Conservation (phyloP, 2,888 invertebrate genomes). For the Lasioglossum pauxillum region DNA sequence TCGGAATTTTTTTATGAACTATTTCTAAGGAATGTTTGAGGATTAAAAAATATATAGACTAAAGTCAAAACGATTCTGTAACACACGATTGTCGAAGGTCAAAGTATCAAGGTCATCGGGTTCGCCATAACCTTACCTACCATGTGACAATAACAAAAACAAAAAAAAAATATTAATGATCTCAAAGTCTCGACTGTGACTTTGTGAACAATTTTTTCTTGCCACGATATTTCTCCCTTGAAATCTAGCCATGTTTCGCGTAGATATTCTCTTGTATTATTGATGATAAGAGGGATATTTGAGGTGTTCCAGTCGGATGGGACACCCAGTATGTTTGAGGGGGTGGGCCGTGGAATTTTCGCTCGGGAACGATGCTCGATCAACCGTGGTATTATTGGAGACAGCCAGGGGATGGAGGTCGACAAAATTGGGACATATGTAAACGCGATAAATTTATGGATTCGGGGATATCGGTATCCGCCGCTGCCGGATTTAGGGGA, state of each 20-base stretch:
- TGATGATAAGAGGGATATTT: not conserved
- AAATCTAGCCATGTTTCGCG: not conserved
- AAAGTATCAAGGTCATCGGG: not conserved
- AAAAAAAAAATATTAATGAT: no score
- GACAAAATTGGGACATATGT: constrained; percentile 26
- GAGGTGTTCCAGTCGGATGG: not conserved
- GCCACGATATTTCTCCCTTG: not conserved
- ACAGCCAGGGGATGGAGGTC: constrained; percentile 5
- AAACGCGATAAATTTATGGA: constrained; percentile 28
- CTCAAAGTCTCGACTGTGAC: no score
- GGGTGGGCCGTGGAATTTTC: not conserved
- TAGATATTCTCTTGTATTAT: no score
- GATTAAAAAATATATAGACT: no score
- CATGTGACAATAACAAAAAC: not conserved
- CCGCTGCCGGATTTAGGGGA: not conserved
- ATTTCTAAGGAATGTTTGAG: no score
- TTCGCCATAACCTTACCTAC: not conserved
- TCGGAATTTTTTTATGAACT: no score
- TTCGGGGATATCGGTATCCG: constrained; percentile 10
- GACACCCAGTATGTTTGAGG: not conserved
- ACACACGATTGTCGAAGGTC: no score
- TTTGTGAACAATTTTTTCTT: not conserved
- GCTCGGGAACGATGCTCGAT: constrained; percentile 18
- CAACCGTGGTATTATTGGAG: constrained; percentile 27
- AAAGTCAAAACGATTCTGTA: no score